phyloP scores from a whole-genome alignment of 1,140 invertebrate genomes.

The Penaeus indicus region DNA sequence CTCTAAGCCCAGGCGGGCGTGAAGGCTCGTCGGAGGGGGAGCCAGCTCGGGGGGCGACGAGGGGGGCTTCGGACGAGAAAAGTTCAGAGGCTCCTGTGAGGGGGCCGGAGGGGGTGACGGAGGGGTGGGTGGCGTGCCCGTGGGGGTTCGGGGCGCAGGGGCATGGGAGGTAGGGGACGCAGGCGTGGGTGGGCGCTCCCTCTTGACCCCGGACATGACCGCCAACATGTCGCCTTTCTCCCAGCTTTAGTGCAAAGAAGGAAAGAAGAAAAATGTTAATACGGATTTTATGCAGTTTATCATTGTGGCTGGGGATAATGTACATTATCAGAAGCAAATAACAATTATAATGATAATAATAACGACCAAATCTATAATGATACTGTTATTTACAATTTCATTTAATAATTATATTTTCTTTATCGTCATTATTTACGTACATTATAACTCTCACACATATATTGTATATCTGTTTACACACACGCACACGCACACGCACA shows the following conservation, averaged over 20 bases:
- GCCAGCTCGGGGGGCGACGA: neutral
- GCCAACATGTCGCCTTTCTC: conserved; percentile 50
- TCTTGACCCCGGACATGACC: conserved; percentile 60
- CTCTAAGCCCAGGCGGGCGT: conserved; percentile 52
- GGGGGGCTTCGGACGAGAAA: conserved; percentile 49
- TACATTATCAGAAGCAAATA: too few relatives aligned
- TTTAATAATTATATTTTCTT: too few relatives aligned
- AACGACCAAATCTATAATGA: too few relatives aligned
- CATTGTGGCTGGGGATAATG: too few relatives aligned
- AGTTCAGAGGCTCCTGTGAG: conserved; percentile 43
- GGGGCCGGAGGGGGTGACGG: conserved; percentile 11
- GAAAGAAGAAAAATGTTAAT: neutral
- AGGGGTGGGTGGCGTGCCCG: conserved; percentile 8
- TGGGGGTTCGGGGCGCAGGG: conserved; percentile 20
- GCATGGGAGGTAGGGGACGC: conserved; percentile 30
- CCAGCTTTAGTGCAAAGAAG: neutral
- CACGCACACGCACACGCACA: neutral
- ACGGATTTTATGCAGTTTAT: neutral
- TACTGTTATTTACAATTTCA: too few relatives aligned
- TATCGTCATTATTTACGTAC: too few relatives aligned
- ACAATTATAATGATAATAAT: too few relatives aligned
- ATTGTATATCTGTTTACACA: neutral
- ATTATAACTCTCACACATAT: too few relatives aligned
- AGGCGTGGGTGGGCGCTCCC: conserved; percentile 51
- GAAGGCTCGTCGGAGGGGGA: conserved; percentile 29